Evolutionary conservation across 30 jellyfish, hydroid and myxozoan genomes (phyloP), one percentile per base, ranked within the genome.

Genomic region (Aurelia sp.): DNA sequence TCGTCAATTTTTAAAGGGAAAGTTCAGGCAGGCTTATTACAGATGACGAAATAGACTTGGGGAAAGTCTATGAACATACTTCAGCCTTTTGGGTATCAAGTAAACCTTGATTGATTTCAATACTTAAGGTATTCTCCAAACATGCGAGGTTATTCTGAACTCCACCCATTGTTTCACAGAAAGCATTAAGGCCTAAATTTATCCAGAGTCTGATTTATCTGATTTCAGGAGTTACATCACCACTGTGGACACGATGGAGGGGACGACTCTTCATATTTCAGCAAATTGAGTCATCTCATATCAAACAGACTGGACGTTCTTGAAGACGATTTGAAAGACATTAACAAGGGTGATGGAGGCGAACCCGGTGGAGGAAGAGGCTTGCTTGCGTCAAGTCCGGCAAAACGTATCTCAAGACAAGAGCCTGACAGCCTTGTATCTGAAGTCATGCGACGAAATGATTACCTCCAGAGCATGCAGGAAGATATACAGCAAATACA

Each of bases 201-300:
- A 13, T 48, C 66, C n/a, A n/a, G n/a, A n/a, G n/a, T n/a, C n/a
- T n/a, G n/a, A n/a, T n/a, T n/a, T 62, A 13, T 48, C 66, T 44
- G 55, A 44, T 84, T 68, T 67, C 86, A 91, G 98, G 98, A 77
- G 41, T 78, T 77, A 30, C 33, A 76, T 1, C 96, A 91, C 67
- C 66, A 82, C 20, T 72, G 86, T 16, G 96, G 68, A 7, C 89
- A 60, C 15, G 96, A 93, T 22, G 96, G 98, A n/a, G 86, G 84
- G 18, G 92, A 93, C 10, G 98, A 78, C 9, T 87, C 63, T 19
- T 82, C 92, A 40, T 17, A 55, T 8, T 85, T 82, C 83, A 74
- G 72, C 78, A 79, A 78, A 58, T 30, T 86, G 67, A 67, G 67
- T 21, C 98, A 94, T 12, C 79, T 44, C 22, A 62, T 91, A 22